phyloP scores from a whole-genome alignment of 2,888 invertebrate species.

The Lasioglossum lativentre region DNA sequence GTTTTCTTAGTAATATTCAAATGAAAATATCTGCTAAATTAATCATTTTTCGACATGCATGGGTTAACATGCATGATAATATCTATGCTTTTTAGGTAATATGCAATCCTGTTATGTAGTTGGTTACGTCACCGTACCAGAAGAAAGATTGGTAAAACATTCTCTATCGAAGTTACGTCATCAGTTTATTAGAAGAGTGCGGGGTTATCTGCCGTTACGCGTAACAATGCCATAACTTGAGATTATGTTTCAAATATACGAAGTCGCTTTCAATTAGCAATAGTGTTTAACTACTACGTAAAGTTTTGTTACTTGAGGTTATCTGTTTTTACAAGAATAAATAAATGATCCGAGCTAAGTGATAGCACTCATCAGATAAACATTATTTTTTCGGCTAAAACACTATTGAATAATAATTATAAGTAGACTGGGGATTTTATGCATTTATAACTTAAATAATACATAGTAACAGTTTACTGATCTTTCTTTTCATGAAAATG shows the following conservation, averaged over 20 bases:
- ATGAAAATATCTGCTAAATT: no score
- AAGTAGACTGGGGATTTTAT: no score
- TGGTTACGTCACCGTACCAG: neutral
- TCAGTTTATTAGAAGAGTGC: neutral
- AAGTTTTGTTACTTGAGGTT: neutral
- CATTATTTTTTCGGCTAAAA: neutral
- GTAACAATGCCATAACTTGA: neutral
- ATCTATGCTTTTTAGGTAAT: neutral
- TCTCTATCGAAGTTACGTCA: neutral
- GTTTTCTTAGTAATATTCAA: no score
- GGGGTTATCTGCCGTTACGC: neutral
- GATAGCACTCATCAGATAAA: neutral
- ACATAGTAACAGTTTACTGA: no score
- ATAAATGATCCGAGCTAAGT: no score
- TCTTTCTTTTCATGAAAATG: no score
- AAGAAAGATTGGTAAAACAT: neutral
- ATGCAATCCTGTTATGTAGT: neutral
- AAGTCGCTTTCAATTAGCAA: neutral
- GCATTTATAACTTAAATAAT: no score
- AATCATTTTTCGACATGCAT: neutral
- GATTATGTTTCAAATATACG: neutral
- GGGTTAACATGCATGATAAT: neutral
- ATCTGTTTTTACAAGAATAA: neutral
- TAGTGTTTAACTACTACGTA: neutral
- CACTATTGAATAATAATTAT: no score